Base-by-base conservation (phyloP, 2,113 vertebrate genomes). In the Madoqua kirkii region DNA sequence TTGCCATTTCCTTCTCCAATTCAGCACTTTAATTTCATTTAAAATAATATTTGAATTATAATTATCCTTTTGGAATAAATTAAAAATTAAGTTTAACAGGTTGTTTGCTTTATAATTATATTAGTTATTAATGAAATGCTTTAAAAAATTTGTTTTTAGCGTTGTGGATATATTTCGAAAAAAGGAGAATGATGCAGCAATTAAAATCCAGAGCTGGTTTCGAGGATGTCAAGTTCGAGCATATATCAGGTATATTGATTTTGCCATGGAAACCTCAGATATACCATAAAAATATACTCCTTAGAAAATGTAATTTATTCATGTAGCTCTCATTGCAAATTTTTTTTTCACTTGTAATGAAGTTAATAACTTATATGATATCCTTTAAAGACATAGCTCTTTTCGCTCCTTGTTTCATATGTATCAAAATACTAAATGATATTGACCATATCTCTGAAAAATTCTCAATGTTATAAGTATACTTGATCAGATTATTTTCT, bases 191-290 rank as follows among this genome's bases (percentile, higher is more conserved):
- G 88, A 97, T 48, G 99, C 99, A 10, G 99, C 99, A 48, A 95
- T 99, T 76, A 98, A 62, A 97, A 99, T 99, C 82, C 99, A 99
- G 98, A 99, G 99, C 98, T 99, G 99, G 99, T 99, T 99, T 98
- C 98, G 99, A 98, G 99, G 99, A 92, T 99, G 98, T 89, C 98
- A 97, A 96, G 98, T 99, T 55, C 99, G 99, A 55, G 98, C 98
- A 33, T 99, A 99, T 91, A 97, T 99, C 94, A 99, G 99, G 99
- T 99, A 98, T 40, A 27, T 5, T 74, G 31, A 67, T 74, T 76
- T 89, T 97, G 59, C 14, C 33, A 36, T 52, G 57, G 54, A n/a
- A 85, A 88, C 17, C 9, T 95, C 59, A 90, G 16, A 16, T 84
- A 48, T 9, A 76, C 45, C 45, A 78, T 62, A 29, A 92, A 85